A percentile compares a stretch with the other conserved stretches of the same genome.
phyloP scores from a whole-genome alignment of 2,113 vertebrate genomes.

The Arothron firmamentum region DNA sequence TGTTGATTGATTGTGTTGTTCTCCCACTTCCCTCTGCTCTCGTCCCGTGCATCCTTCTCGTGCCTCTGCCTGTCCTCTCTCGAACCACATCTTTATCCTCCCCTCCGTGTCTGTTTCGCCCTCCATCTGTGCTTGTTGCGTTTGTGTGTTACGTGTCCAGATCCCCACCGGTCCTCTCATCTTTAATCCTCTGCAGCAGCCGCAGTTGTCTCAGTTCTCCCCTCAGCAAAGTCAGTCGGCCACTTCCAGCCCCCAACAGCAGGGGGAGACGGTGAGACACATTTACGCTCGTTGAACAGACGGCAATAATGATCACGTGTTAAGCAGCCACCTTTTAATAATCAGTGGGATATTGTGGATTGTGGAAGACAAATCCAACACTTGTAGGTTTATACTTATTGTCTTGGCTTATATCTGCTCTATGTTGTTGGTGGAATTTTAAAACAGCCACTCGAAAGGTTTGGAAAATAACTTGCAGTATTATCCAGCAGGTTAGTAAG shows the following conservation, averaged over 20 bases:
- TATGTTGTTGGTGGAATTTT: not conserved
- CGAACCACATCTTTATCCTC: constrained; percentile 9
- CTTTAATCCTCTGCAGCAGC: constrained; percentile 87
- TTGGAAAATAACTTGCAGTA: no score
- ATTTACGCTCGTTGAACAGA: not conserved
- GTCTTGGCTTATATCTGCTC: not conserved
- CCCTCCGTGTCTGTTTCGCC: constrained; percentile 9
- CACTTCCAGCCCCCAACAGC: constrained; percentile 80
- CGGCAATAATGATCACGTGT: no score
- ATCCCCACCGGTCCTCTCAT: constrained; percentile 83
- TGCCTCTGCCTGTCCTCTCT: constrained; percentile 13
- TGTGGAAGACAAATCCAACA: not conserved
- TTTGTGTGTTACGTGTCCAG: constrained; percentile 60
- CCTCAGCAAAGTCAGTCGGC: constrained; percentile 79
- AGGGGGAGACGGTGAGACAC: constrained; percentile 79
- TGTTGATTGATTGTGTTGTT: constrained; percentile 28
- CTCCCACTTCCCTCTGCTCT: constrained; percentile 23
- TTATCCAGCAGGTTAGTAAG: no score
- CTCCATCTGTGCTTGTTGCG: constrained; percentile 17
- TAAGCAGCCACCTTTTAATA: no score
- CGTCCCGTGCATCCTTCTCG: constrained; percentile 22
- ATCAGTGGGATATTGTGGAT: not conserved
- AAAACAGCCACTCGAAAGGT: not conserved
- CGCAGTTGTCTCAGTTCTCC: constrained; percentile 82
- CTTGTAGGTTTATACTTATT: not conserved